These are phyloP conservation scores for Mamestra configurata DNA, from an alignment of 1,140 invertebrate genomes.

Conservation along the genomic window DNA sequence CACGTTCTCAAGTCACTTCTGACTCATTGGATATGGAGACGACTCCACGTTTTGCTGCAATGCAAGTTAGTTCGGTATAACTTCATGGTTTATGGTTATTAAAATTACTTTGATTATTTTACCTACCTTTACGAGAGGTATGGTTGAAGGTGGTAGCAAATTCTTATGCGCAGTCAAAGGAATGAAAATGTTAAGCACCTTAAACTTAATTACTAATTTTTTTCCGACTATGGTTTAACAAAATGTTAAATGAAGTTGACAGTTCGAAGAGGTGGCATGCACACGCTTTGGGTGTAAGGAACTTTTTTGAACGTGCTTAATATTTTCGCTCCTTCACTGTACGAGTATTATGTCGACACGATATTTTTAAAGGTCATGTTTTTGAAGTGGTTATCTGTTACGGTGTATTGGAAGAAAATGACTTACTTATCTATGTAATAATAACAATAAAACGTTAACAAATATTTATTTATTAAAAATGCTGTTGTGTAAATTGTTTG, in stretches of 20 bases:
- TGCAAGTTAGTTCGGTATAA: slow-evolving; percentile 88
- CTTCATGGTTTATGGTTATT: background rate
- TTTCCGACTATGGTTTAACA: too few species aligned
- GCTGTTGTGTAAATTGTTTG: slow-evolving; percentile 19
- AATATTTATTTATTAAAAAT: slow-evolving; percentile 8
- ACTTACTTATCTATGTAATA: background rate
- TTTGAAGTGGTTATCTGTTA: slow-evolving; percentile 6
- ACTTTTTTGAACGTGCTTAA: background rate
- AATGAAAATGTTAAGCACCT: background rate
- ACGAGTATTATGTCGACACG: too few species aligned
- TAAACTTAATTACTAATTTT: too few species aligned
- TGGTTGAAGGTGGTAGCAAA: slow-evolving; percentile 11
- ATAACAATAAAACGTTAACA: background rate
- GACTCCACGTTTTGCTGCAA: slow-evolving; percentile 80
- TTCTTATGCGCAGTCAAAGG: background rate
- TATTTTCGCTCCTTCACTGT: background rate
- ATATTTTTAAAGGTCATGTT: too few species aligned
- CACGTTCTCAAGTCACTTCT: slow-evolving; percentile 81
- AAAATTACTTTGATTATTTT: background rate
- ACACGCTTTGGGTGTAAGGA: background rate
- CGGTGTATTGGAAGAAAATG: background rate
- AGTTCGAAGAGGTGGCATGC: too few species aligned
- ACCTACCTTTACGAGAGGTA: background rate
- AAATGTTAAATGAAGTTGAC: too few species aligned
- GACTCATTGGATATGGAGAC: slow-evolving; percentile 83